Evolutionary conservation across 2,113 vertebrate genomes (phyloP).

Genomic region (Sinocyclocheilus grahami): DNA sequence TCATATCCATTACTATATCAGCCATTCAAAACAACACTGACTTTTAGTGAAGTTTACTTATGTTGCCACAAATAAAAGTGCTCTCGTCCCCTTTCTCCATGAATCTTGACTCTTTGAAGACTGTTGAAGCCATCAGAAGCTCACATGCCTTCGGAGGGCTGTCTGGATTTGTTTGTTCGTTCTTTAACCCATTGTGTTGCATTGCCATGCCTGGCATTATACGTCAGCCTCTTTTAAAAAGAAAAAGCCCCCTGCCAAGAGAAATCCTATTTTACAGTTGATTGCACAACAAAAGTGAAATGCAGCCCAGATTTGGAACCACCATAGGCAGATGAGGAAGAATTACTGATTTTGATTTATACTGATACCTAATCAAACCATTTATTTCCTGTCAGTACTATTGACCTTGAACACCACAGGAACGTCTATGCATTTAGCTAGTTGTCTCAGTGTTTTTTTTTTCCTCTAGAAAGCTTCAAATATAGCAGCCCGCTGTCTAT

Average conservation of each 20-base stretch:
- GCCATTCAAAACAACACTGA: neutral
- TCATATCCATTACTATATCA: neutral
- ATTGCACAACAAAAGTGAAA: conserved; percentile 61
- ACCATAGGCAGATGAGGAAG: conserved; percentile 24
- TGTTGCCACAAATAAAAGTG: neutral
- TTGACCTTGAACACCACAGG: conserved; percentile 4
- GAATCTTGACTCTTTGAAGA: conserved; percentile 14
- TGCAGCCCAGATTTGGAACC: conserved; percentile 43
- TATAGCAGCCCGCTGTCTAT: neutral
- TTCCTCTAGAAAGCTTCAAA: neutral
- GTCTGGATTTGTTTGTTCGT: conserved; percentile 58
- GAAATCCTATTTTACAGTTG: conserved; percentile 65
- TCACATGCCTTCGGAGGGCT: conserved; percentile 11
- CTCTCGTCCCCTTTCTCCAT: neutral
- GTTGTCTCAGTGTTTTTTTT: neutral
- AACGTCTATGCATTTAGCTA: neutral
- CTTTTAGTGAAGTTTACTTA: neutral
- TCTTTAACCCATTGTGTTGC: conserved; percentile 46
- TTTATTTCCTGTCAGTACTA: conserved; percentile 1
- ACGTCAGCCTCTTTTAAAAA: conserved; percentile 48
- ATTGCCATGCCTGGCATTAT: conserved; percentile 38
- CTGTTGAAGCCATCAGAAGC: conserved; percentile 53
- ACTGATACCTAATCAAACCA: conserved; percentile 20
- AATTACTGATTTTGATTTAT: conserved; percentile 30
- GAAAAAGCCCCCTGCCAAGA: conserved; percentile 57